Base-by-base conservation (phyloP, 1,140 invertebrate species). In the Pteromalus puparum region DNA sequence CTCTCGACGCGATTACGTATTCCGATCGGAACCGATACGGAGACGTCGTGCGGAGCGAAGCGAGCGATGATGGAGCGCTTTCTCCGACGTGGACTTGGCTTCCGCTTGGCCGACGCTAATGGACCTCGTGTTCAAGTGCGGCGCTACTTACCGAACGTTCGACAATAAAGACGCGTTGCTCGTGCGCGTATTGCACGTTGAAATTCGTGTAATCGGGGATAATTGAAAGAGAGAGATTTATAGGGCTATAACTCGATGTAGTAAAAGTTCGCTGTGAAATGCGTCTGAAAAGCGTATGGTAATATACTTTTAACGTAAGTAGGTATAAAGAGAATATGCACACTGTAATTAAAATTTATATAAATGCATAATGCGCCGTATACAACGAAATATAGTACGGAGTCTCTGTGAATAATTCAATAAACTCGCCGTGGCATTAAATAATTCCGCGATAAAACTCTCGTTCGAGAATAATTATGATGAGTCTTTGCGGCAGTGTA, bases 11-110 rank as follows among this genome's bases (percentile, higher is more conserved):
- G 88, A 90, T 90, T 90, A 90, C 85, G 88, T 89, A 90, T 89
- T 88, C 89, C 87, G 89, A 90, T 90, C 89, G 88, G 85, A 89
- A 82, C 86, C 87, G 89, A 90, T 90, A 90, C 81, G 84, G 53
- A 61, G 53, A 61, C 18, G 53, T 61, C 53, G 53, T 61, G 53
- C 85, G 75, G 80, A 70, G 24, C 67, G 67, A 6, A 70, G 24
- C 67, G 24, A 70, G 84, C 83, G 30, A 86, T 90, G 89, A 90
- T 89, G 88, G 88, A 90, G 88, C 87, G 88, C 87, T 89, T 89
- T 90, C 89, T 85, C 24, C 67, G 24, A n/a, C 67, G 24, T 28
- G 67, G 67, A 70, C 67, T 70, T 28, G 10, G 24, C 67, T 70
- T 70, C 67, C 67, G 67, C 67, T 30, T 28, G 67, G 67, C 9